Base-by-base conservation (phyloP, 2,797 vertebrate species). In the Poeciliopsis infans region DNA sequence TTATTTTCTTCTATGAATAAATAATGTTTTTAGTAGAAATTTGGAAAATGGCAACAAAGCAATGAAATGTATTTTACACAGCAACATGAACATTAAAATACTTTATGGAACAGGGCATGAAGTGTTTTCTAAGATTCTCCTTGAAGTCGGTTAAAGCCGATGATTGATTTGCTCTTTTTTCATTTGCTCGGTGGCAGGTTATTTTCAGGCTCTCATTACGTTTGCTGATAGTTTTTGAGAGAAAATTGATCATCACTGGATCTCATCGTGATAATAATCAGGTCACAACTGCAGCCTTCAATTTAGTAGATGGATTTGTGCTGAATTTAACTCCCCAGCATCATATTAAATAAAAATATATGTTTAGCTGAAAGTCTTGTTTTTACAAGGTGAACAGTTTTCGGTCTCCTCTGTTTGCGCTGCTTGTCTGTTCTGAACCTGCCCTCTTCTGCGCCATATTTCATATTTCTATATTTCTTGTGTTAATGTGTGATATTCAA, bases 161-260 rank as follows among this genome's bases (percentile, higher is more conserved):
- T 69, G 11, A 69, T 69, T n/a, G 39, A 43, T 25, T n/a, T 12
- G 23, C 66, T 43, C 39, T 3, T 2, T 15, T 43, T 43, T 61
- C 43, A 61, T 61, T 23, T 2, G 10, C 74, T 33, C 16, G 13
- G 3, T 45, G 31, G 12, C 36, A 61, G 46, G 33, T 66, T 66
- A 64, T 51, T 64, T 64, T 51, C 2, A 72, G 13, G 10, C 59
- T 64, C 39, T 51, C 13, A 43, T 64, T 43, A 64, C n/a, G 11
- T 45, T 74, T 74, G 20, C 0, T 43, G 72, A 69, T 46, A 45
- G 20, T 55, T 79, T 69, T 69, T 3, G 43, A 74, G 49, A 45
- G 43, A 75, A 45, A 16, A 69, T 69, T 79, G 59, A 55, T 79
- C 47, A 57, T 13, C 33, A 20, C 49, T 0, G 31, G 10, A 55